A percentile compares a stretch with the other conserved stretches of the same genome.
phyloP scores from a whole-genome alignment of 2,888 invertebrate genomes.

The Crioceris asparagi region DNA sequence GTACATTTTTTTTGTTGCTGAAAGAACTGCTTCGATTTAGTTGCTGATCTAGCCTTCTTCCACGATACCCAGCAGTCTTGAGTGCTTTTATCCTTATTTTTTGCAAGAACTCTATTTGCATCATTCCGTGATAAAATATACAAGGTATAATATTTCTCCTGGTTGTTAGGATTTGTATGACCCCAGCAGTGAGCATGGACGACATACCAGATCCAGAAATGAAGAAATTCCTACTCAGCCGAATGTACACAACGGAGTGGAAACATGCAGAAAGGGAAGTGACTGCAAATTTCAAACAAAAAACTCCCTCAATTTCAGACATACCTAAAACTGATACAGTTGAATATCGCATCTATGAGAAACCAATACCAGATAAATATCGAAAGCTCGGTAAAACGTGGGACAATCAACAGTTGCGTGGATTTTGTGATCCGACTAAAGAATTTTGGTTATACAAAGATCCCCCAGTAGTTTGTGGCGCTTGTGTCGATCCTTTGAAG shows the following conservation, averaged over 20 bases:
- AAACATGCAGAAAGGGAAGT: conserved; percentile 30
- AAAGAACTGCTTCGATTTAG: too few relatives aligned
- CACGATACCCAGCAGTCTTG: too few relatives aligned
- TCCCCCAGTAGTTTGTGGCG: conserved; percentile 26
- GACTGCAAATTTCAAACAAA: conserved; percentile 17
- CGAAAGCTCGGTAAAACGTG: conserved; percentile 28
- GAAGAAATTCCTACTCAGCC: conserved; percentile 28
- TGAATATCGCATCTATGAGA: conserved; percentile 2
- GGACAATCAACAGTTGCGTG: conserved; percentile 32
- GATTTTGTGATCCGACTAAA: conserved; percentile 28
- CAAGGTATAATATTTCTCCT: too few relatives aligned
- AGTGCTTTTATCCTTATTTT: too few relatives aligned
- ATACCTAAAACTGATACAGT: conserved; percentile 17
- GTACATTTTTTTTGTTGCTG: too few relatives aligned
- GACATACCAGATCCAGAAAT: conserved; percentile 33
- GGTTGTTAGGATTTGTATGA: conserved; percentile 27
- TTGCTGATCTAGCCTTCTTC: too few relatives aligned
- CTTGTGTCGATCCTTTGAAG: conserved; percentile 28
- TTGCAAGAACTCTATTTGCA: too few relatives aligned
- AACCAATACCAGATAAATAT: conserved; percentile 24
- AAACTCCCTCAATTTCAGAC: conserved; percentile 14
- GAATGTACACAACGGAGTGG: conserved; percentile 34
- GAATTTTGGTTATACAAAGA: conserved; percentile 32
- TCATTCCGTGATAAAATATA: too few relatives aligned
- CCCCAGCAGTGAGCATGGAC: conserved; percentile 35